phyloP scores from a whole-genome alignment of 2,797 vertebrate genomes.

The Anableps anableps region DNA sequence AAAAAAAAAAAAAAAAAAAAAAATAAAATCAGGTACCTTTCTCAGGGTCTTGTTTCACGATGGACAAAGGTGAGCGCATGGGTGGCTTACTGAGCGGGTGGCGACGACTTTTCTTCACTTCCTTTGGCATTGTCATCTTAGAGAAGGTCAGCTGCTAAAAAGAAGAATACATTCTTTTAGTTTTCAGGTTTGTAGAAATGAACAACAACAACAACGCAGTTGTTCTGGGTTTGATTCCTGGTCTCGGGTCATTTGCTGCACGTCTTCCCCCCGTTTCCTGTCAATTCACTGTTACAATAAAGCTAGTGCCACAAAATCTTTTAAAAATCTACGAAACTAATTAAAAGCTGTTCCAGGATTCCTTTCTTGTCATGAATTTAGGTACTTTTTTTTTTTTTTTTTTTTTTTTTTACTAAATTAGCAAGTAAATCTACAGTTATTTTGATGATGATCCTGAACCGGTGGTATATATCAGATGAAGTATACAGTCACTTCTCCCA shows the following conservation, averaged over 20 bases:
- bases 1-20: neutral
- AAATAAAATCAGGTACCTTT: conserved; percentile 82
- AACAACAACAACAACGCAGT: neutral
- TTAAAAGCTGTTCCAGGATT: neutral
- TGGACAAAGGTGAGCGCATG: conserved; percentile 88
- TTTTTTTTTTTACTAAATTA: neutral
- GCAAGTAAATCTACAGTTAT: neutral
- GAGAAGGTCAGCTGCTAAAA: conserved; percentile 75
- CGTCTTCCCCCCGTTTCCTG: neutral
- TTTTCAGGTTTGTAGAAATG: neutral
- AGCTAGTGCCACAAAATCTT: neutral
- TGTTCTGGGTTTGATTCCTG: too few relatives aligned
- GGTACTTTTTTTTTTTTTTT: too few relatives aligned
- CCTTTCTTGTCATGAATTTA: neutral
- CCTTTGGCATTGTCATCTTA: conserved; percentile 89
- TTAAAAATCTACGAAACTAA: neutral
- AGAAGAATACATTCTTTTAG: neutral
- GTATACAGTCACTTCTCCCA: neutral
- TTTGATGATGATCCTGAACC: neutral
- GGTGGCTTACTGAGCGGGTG: conserved; percentile 94
- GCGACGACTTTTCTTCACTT: conserved; percentile 95
- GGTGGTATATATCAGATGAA: neutral
- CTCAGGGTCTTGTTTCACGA: conserved; percentile 93
- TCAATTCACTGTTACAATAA: neutral
- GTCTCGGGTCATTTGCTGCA: neutral